These are phyloP conservation scores for Sebastes vulpes DNA, from an alignment of 2,797 vertebrate genomes.

Conservation along the genomic window DNA sequence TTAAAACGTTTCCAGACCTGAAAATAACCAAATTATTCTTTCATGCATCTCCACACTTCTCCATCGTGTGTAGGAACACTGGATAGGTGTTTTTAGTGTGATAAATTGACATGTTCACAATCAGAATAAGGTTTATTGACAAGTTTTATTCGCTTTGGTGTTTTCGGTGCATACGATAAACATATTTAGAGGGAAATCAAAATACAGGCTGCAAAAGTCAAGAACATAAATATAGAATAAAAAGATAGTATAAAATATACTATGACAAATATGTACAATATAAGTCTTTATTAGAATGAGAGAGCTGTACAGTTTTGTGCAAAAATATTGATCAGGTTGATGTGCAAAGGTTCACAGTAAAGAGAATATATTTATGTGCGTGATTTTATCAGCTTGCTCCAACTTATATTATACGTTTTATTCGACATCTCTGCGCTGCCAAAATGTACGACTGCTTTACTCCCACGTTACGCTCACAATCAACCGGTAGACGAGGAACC, in stretches of 20 bases:
- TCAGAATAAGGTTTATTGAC: neutral
- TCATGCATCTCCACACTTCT: neutral
- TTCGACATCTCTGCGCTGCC: neutral
- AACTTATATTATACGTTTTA: neutral
- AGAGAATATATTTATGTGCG: neutral
- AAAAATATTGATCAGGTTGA: neutral
- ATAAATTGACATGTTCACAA: neutral
- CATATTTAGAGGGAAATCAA: neutral
- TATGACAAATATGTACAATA: neutral
- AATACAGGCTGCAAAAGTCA: neutral
- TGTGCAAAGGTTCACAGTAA: neutral
- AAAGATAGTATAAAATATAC: neutral
- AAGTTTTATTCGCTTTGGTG: neutral
- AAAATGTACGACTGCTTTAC: neutral
- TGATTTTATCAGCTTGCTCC: neutral
- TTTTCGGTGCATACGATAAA: neutral
- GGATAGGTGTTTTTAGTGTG: neutral
- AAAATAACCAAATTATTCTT: no score
- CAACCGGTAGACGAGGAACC: neutral
- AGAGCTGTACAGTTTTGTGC: neutral
- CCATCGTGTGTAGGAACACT: neutral
- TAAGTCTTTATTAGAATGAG: neutral
- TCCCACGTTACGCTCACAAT: neutral
- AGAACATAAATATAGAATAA: neutral
- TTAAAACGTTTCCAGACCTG: neutral